Evolutionary conservation across 2,113 vertebrate genomes (phyloP).

Genomic region (Dicerorhinus sumatrensis): DNA sequence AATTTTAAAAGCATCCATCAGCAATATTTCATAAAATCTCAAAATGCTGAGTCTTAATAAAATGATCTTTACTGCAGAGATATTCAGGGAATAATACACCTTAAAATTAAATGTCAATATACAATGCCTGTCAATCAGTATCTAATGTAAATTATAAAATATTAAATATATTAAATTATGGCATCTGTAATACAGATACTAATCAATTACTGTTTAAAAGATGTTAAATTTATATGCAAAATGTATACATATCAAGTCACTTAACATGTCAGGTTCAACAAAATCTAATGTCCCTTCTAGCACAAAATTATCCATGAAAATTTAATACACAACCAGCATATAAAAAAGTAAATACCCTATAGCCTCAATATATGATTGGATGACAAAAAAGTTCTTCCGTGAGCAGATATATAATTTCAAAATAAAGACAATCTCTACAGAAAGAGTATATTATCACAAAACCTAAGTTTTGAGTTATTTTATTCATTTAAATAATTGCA

Average conservation of each 20-base stretch:
- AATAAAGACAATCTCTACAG: background rate
- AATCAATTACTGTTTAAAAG: background rate
- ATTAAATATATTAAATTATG: slow-evolving; percentile 5
- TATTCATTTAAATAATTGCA: background rate
- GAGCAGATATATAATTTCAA: background rate
- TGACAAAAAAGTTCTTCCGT: background rate
- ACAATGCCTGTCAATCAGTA: background rate
- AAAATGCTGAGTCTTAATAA: slow-evolving; percentile 7
- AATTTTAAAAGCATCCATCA: slow-evolving; percentile 21
- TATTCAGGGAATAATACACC: background rate
- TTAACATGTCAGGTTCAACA: background rate
- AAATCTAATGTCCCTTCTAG: background rate
- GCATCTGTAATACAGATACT: background rate
- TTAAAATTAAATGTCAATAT: slow-evolving; percentile 48
- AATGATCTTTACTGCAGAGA: slow-evolving; percentile 8
- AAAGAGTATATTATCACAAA: background rate
- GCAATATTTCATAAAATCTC: slow-evolving; percentile 24
- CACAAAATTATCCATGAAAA: slow-evolving; percentile 13
- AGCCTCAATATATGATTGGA: background rate
- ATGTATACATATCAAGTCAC: background rate
- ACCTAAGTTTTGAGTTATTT: background rate
- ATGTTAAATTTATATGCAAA: background rate
- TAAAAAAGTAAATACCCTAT: background rate
- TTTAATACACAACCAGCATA: background rate
- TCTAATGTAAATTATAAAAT: slow-evolving; percentile 31